These are phyloP conservation scores for Mycetomoellerius zeteki DNA, from an alignment of 1,140 invertebrate species.

Conservation along the genomic window DNA sequence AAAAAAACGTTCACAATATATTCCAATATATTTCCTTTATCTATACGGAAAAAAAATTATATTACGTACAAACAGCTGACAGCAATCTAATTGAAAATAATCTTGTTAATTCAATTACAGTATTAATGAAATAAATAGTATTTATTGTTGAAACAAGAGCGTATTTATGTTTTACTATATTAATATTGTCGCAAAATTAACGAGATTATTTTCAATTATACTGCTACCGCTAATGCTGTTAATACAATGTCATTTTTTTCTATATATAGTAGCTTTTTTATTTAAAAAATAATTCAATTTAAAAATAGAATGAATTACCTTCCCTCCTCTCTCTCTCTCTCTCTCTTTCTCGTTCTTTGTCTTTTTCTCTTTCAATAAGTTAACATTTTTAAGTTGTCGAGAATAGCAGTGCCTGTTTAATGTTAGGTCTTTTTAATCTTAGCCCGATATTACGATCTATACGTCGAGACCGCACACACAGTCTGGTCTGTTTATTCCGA, in stretches of 20 bases:
- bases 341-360: not conserved
- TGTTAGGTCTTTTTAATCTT: constrained; percentile 20
- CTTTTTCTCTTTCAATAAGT: constrained; percentile 5
- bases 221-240: too few relatives aligned
- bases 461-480: constrained; percentile 6
- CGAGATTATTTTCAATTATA: too few relatives aligned
- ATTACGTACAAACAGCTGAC: too few relatives aligned
- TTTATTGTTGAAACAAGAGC: too few relatives aligned
- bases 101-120: too few relatives aligned
- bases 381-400: not conserved
- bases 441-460: constrained; percentile 13
- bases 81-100: too few relatives aligned
- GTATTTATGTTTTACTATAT: too few relatives aligned
- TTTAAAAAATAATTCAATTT: constrained; percentile 4
- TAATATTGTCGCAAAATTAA: too few relatives aligned
- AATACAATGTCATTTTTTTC: too few relatives aligned
- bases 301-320: not conserved
- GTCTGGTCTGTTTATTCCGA: constrained; percentile 47
- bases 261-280: too few relatives aligned
- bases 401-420: not conserved
- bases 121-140: too few relatives aligned
- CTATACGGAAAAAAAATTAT: too few relatives aligned
- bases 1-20: not conserved
- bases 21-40: not conserved
- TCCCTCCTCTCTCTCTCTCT: not conserved